Percentiles rank a stretch among this genome's conserved stretches.
Evolutionary conservation across 2,113 vertebrate genomes (phyloP).

Genomic region (Arenaria interpres): DNA sequence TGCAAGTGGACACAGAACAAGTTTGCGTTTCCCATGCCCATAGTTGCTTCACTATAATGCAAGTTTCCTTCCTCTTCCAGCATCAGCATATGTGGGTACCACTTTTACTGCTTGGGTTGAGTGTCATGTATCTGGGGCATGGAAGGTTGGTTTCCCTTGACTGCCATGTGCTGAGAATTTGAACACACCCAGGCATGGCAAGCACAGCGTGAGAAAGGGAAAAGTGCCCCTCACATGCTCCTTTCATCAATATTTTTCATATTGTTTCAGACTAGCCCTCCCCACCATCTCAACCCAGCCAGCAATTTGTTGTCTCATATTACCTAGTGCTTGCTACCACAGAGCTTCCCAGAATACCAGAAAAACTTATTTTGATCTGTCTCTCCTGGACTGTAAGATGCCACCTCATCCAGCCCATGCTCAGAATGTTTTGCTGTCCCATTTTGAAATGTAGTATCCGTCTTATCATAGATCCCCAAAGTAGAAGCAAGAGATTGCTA

Average conservation of each 20-base stretch:
- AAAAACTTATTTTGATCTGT: not conserved
- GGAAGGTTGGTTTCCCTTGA: not conserved
- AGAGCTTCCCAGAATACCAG: not conserved
- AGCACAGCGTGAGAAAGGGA: not conserved
- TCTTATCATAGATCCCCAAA: not conserved
- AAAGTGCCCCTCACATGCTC: not conserved
- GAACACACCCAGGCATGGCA: not conserved
- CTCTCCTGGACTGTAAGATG: not conserved
- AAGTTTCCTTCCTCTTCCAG: not conserved
- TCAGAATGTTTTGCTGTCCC: not conserved
- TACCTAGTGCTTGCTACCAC: not conserved
- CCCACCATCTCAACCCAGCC: not conserved
- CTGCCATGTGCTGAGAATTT: not conserved
- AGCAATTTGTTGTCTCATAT: fast-evolving
- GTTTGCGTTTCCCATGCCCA: fast-evolving
- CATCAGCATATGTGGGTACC: fast-evolving
- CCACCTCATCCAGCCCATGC: not conserved
- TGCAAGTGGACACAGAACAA: fast-evolving
- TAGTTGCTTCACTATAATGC: not conserved
- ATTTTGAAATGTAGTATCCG: fast-evolving
- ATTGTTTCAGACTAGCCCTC: not conserved
- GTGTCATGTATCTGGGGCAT: not conserved
- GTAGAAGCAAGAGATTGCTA: not conserved
- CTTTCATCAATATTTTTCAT: not conserved
- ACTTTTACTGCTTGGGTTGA: not conserved